A percentile compares a stretch with the other conserved stretches of the same genome.
Evolutionary conservation across 2,888 invertebrate genomes (phyloP).

Genomic region (Cabera pusaria): DNA sequence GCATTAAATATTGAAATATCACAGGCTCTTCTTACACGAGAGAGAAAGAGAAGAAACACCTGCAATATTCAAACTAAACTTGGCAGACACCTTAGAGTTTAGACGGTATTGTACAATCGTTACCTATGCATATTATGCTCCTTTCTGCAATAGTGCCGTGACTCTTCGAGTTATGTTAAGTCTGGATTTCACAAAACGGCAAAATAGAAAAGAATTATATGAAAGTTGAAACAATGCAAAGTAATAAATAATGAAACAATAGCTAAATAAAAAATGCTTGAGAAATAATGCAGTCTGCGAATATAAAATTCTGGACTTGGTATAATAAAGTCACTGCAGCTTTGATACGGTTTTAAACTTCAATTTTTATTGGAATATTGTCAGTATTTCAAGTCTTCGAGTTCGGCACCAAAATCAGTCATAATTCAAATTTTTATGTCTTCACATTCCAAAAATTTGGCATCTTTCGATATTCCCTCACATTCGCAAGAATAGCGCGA

Average conservation of each 20-base stretch:
- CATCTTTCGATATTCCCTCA: constrained; percentile 50
- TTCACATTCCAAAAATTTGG: constrained; percentile 43
- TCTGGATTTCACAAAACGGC: no score
- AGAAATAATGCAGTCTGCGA: no score
- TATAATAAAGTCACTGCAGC: no score
- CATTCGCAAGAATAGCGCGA: constrained; percentile 44
- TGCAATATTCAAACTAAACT: constrained; percentile 56
- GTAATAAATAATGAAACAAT: no score
- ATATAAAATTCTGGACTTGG: no score
- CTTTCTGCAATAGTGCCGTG: constrained; percentile 38
- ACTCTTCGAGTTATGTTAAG: constrained; percentile 25
- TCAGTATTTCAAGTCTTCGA: no score
- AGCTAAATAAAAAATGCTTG: no score
- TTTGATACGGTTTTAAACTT: no score
- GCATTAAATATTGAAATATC: constrained; percentile 57
- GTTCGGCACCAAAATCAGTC: background rate
- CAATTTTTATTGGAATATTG: no score
- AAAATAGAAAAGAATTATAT: no score
- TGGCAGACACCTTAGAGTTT: constrained; percentile 54
- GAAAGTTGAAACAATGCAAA: no score
- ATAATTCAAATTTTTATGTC: constrained; percentile 17
- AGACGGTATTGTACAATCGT: constrained; percentile 28
- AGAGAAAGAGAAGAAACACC: constrained; percentile 36
- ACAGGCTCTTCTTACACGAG: constrained; percentile 20
- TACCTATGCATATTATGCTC: constrained; percentile 25